phyloP scores from a whole-genome alignment of 2,797 vertebrate genomes.

The Protosalanx chinensis region DNA sequence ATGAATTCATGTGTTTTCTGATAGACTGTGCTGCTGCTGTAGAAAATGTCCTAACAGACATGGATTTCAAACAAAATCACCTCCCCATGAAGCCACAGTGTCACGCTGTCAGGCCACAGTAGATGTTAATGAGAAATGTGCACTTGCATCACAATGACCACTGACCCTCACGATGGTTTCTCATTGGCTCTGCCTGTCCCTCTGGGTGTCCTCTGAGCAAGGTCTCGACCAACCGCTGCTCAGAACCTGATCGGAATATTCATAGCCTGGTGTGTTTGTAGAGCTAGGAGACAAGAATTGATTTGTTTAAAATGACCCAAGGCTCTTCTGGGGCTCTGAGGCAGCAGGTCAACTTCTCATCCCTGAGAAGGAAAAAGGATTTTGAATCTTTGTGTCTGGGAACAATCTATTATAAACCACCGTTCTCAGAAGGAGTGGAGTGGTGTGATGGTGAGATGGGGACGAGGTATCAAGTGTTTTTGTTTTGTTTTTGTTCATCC shows the following conservation, averaged over 20 bases:
- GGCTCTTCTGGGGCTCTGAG: constrained; percentile 18
- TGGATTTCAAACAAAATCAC: neutral
- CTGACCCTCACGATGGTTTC: constrained; percentile 47
- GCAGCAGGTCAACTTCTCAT: constrained; percentile 18
- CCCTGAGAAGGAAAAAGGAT: constrained; percentile 9
- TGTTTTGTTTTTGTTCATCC: neutral
- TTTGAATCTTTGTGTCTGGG: neutral
- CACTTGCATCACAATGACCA: constrained; percentile 63
- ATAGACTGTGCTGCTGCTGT: neutral
- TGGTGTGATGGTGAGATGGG: neutral
- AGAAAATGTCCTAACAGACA: neutral
- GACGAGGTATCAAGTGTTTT: neutral
- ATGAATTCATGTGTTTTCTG: too few relatives aligned
- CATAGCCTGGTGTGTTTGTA: constrained; percentile 50
- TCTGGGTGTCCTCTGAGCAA: constrained; percentile 56
- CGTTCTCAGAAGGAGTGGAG: neutral
- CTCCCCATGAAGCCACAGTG: constrained; percentile 1
- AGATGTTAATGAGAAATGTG: constrained; percentile 58
- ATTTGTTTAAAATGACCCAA: constrained; percentile 49
- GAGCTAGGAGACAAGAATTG: constrained; percentile 42
- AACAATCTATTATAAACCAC: constrained; percentile 7
- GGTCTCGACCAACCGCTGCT: constrained; percentile 55
- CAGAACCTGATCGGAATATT: constrained; percentile 64
- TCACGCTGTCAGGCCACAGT: constrained; percentile 51
- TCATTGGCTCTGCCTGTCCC: constrained; percentile 60